Percentiles rank a stretch among this genome's conserved stretches.
phyloP scores from a whole-genome alignment of 2,797 vertebrate species.

The Eulemur rubriventer region DNA sequence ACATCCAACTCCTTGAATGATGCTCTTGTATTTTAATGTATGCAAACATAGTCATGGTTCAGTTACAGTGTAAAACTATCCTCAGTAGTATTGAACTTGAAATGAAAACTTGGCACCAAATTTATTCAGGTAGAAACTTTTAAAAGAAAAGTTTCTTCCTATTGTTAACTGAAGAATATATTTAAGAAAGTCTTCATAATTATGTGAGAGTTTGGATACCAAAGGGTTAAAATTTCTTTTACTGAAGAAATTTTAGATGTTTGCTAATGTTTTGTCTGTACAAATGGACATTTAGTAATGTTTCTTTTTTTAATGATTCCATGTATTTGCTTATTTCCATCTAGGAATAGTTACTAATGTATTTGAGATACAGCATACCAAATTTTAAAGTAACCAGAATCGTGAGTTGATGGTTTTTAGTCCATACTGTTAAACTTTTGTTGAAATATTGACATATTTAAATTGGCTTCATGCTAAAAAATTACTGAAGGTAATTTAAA shows the following conservation, averaged over 20 bases:
- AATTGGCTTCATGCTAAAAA: conserved; percentile 83
- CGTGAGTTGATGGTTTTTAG: conserved; percentile 88
- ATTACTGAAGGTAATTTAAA: conserved; percentile 79
- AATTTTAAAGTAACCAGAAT: conserved; percentile 89
- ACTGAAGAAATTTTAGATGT: conserved; percentile 80
- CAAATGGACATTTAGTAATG: conserved; percentile 82
- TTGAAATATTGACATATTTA: conserved; percentile 82
- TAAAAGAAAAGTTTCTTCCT: conserved; percentile 75
- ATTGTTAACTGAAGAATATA: conserved; percentile 69
- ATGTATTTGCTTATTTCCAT: conserved; percentile 88
- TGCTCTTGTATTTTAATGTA: not conserved
- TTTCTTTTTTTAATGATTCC: conserved; percentile 86
- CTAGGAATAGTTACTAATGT: conserved; percentile 89
- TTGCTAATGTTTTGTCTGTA: conserved; percentile 84
- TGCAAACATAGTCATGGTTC: conserved; percentile 29
- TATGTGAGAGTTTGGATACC: conserved; percentile 84
- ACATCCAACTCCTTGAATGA: not conserved
- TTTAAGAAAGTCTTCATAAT: conserved; percentile 66
- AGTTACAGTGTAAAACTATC: not conserved
- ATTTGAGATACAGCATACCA: conserved; percentile 86
- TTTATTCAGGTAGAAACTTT: conserved; percentile 78
- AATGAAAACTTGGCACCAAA: conserved; percentile 89
- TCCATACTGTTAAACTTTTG: conserved; percentile 84
- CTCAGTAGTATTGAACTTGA: conserved; percentile 60
- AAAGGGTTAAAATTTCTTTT: conserved; percentile 88